phyloP scores from a whole-genome alignment of 2,113 vertebrate species.

The Echinops telfairi region DNA sequence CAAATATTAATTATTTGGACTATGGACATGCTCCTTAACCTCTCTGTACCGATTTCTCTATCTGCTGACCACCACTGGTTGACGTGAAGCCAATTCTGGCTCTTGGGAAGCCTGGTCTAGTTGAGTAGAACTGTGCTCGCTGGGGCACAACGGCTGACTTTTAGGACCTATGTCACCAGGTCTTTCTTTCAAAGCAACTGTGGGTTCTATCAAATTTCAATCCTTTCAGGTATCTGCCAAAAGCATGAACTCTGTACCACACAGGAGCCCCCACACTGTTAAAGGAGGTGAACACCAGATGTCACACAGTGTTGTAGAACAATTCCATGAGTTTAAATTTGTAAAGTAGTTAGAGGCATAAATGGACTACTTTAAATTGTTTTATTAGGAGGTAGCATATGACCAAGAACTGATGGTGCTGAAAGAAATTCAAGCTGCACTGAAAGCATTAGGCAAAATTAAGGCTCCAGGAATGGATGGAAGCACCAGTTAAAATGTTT shows the following conservation, averaged over 20 bases:
- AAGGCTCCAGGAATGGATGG: too few species aligned
- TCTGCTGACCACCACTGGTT: not conserved
- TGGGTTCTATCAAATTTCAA: not conserved
- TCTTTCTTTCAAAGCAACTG: not conserved
- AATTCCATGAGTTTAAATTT: not conserved
- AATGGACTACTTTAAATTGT: not conserved
- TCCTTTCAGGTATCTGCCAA: too few species aligned
- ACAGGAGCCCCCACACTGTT: not conserved
- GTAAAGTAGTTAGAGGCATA: not conserved
- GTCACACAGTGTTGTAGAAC: not conserved
- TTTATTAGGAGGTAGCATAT: not conserved
- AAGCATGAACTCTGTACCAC: too few species aligned
- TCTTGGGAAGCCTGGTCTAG: not conserved
- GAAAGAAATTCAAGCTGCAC: too few species aligned
- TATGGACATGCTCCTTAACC: not conserved
- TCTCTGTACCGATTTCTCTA: not conserved
- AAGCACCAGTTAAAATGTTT: too few species aligned
- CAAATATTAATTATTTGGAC: not conserved
- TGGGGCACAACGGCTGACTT: not conserved
- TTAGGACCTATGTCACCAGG: not conserved
- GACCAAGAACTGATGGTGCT: too few species aligned
- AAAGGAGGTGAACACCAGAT: not conserved
- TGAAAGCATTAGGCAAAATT: too few species aligned
- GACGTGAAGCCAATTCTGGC: not conserved
- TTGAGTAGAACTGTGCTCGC: not conserved